These are phyloP conservation scores for Stenoptilia bipunctidactyla DNA, from an alignment of 2,888 invertebrate species.

Conservation along the genomic window DNA sequence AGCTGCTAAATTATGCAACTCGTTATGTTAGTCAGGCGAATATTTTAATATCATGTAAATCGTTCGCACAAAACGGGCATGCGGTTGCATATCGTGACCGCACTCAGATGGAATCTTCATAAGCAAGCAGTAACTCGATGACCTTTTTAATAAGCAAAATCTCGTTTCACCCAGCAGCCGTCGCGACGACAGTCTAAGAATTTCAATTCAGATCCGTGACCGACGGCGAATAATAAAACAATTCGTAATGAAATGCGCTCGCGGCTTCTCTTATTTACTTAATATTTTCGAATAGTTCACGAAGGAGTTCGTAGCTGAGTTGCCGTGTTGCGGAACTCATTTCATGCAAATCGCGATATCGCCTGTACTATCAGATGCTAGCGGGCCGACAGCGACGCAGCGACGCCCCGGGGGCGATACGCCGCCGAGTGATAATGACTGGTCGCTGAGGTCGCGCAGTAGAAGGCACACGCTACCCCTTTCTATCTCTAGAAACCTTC, in stretches of 20 bases:
- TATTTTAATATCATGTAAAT: conserved; percentile 6
- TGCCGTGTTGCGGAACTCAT: conserved; percentile 31
- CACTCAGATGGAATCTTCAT: conserved; percentile 24
- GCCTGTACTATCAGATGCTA: conserved; percentile 19
- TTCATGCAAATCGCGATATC: conserved; percentile 45
- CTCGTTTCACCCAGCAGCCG: conserved; percentile 17
- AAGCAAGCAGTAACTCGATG: conserved; percentile 21
- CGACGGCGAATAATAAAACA: conserved; percentile 28
- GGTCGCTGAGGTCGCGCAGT: conserved; percentile 22
- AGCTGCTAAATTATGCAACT: too few relatives aligned
- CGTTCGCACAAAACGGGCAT: neutral
- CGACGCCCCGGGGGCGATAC: conserved; percentile 32
- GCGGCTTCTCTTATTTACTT: conserved; percentile 26
- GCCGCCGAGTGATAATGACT: conserved; percentile 31
- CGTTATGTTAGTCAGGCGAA: conserved; percentile 15
- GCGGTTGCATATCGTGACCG: conserved; percentile 18
- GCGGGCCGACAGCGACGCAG: too few relatives aligned
- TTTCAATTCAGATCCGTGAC: conserved; percentile 22
- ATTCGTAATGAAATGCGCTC: conserved; percentile 27
- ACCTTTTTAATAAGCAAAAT: conserved; percentile 28
- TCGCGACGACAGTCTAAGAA: conserved; percentile 19
- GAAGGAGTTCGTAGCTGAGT: conserved; percentile 15
- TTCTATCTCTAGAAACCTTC: conserved; percentile 23
- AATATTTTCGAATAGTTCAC: conserved; percentile 22
- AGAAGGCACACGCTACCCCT: conserved; percentile 17